These are phyloP conservation scores for Scaptomyza tumidula DNA, from an alignment of 2,888 invertebrate species.

Conservation along the genomic window DNA sequence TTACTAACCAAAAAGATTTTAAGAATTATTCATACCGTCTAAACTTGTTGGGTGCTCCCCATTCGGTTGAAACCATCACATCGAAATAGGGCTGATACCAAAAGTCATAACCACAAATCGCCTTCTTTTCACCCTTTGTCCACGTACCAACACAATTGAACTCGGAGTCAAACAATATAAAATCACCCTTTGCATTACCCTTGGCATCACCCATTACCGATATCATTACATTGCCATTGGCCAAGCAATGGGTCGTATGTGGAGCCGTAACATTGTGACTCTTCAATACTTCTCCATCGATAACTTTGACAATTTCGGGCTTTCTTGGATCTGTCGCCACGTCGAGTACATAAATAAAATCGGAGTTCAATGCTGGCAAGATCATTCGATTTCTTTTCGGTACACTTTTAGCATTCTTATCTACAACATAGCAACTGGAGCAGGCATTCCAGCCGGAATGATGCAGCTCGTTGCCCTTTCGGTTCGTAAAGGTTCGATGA, in stretches of 20 bases:
- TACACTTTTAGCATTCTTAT: constrained; percentile 82
- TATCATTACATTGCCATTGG: constrained; percentile 97
- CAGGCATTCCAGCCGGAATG: constrained; percentile 99
- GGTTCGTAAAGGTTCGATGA: constrained; percentile 91
- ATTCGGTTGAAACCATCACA: constrained; percentile 95
- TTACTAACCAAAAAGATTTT: background rate
- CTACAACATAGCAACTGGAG: constrained; percentile 91
- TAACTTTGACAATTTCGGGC: constrained; percentile 91
- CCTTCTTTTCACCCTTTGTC: constrained; percentile 88
- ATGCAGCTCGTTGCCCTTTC: constrained; percentile 94
- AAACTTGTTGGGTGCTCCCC: constrained; percentile 95
- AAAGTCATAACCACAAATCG: constrained; percentile 95
- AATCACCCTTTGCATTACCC: constrained; percentile 94
- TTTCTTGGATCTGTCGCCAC: constrained; percentile 89
- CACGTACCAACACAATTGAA: constrained; percentile 89
- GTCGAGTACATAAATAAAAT: constrained; percentile 94
- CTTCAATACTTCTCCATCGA: constrained; percentile 92
- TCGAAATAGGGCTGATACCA: constrained; percentile 99
- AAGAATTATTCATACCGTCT: constrained; percentile 81
- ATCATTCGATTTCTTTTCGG: constrained; percentile 91
- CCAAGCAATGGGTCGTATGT: constrained; percentile 97
- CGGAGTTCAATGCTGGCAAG: constrained; percentile 92
- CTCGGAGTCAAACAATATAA: constrained; percentile 93
- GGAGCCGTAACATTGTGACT: constrained; percentile 92
- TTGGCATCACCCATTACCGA: constrained; percentile 95